Evolutionary conservation across 2,113 vertebrate genomes (phyloP), one percentile per base, ranked within the genome.

Genomic region (Emydocephalus ijimae): DNA sequence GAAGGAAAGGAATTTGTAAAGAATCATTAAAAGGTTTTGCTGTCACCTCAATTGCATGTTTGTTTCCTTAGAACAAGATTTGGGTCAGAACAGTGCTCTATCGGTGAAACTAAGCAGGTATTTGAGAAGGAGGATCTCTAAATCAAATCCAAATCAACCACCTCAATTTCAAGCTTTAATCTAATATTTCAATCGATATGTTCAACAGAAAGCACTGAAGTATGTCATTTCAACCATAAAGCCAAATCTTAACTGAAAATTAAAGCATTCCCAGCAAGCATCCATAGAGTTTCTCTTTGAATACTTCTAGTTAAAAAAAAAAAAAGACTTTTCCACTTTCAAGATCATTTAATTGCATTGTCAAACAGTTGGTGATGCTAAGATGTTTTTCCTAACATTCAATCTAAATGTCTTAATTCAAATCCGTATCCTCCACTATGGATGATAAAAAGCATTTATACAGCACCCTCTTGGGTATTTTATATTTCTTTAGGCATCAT

Each of bases 131-230:
- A 48, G 12, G 29, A 29, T 64, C 39, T 61, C 39, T 90, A 59
- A 20, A 26, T 20, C 89, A 74, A 50, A 21, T 34, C 57, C 48
- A 52, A 20, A 21, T 12, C 26, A 24, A 52, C 26, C 3, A n/a
- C 15, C 90, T 91, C 85, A 92, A 93, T 91, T 92, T 45, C 91
- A 93, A 45, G 45, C 89, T 69, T 95, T 91, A 57, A 93, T 92
- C 29, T 48, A 90, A 86, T 85, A 92, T 91, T 95, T 89, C 90
- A 74, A 55, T 93, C 92, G 61, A 50, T 69, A n/a, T 15, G 12
- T 69, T 69, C 48, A 48, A 48, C 48, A 48, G 64, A n/a, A 94
- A 57, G 24, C 91, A 94, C 39, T 91, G 26, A 61, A 94, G 94
- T 94, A 6, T 94, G 64, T 85, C 52, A 57, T 93, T 92, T 92